Evolutionary conservation across 2,888 invertebrate genomes (phyloP).

Genomic region (Trisateles emortualis): DNA sequence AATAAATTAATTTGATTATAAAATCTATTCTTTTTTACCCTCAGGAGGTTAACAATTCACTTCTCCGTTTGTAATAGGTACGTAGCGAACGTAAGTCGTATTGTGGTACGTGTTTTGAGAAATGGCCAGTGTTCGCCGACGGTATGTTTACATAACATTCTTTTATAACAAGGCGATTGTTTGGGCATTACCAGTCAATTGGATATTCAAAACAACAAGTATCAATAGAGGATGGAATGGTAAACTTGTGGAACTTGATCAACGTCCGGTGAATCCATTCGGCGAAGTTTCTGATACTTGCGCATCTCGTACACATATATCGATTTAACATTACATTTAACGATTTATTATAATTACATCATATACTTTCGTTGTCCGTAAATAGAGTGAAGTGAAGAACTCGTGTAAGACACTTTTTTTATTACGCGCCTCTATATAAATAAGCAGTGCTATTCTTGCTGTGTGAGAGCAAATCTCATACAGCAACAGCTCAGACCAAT

Average conservation of each 20-base stretch:
- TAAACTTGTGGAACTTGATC: conserved; percentile 65
- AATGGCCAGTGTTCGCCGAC: conserved; percentile 43
- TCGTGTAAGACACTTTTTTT: conserved; percentile 35
- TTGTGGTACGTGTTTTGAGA: conserved; percentile 65
- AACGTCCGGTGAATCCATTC: conserved; percentile 74
- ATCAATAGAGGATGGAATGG: conserved; percentile 52
- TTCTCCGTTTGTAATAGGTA: conserved; percentile 30
- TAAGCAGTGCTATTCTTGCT: neutral
- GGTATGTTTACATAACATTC: conserved; percentile 76
- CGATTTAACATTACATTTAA: conserved; percentile 17
- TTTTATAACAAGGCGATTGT: conserved; percentile 69
- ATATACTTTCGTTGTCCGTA: conserved; percentile 13
- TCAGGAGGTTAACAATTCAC: conserved; percentile 27
- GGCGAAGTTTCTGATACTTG: conserved; percentile 51
- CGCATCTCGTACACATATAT: conserved; percentile 29
- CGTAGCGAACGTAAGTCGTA: conserved; percentile 42
- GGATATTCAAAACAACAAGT: conserved; percentile 67
- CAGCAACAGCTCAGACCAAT: too few relatives aligned
- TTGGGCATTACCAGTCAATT: conserved; percentile 56
- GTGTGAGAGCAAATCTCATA: too few relatives aligned
- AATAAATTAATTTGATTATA: conserved; percentile 16
- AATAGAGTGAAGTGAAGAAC: conserved; percentile 28
- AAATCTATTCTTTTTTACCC: conserved; percentile 20
- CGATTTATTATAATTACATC: conserved; percentile 16
- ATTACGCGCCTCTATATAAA: neutral